Evolutionary conservation across 1,140 invertebrate species (phyloP).

Genomic region (Venustaconcha ellipsiformis): DNA sequence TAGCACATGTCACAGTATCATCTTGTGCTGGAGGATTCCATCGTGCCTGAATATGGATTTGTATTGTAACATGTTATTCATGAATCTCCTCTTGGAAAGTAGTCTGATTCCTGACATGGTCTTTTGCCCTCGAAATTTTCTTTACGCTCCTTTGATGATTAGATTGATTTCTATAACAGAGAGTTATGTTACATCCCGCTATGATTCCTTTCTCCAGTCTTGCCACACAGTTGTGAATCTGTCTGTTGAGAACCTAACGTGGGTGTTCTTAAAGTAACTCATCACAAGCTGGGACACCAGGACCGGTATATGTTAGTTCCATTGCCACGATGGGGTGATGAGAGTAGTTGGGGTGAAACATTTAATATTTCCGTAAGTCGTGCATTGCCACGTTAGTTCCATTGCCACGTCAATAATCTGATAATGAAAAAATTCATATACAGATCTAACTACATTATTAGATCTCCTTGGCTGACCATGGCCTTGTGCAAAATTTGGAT

Average conservation of each 20-base stretch:
- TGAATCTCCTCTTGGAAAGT: not conserved
- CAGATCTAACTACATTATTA: no score
- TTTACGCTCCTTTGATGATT: conserved; percentile 13
- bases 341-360: no score
- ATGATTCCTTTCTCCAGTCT: conserved; percentile 19
- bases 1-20: no score
- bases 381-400: no score
- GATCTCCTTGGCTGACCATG: no score
- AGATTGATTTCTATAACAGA: conserved; percentile 23
- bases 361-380: no score
- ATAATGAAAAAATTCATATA: no score
- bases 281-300: not conserved
- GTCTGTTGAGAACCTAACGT: not conserved
- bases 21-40: no score
- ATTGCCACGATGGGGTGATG: not conserved
- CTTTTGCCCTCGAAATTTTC: conserved; percentile 13
- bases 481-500: no score
- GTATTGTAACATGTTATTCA: not conserved
- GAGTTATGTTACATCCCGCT: conserved; percentile 5
- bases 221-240: conserved; percentile 16
- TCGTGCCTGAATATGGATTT: no score
- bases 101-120: conserved; percentile 1
- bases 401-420: no score
- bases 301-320: conserved; percentile 18
- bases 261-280: conserved; percentile 6